phyloP scores from a whole-genome alignment of 2,888 invertebrate genomes.

The Yponomeuta plumbellus region DNA sequence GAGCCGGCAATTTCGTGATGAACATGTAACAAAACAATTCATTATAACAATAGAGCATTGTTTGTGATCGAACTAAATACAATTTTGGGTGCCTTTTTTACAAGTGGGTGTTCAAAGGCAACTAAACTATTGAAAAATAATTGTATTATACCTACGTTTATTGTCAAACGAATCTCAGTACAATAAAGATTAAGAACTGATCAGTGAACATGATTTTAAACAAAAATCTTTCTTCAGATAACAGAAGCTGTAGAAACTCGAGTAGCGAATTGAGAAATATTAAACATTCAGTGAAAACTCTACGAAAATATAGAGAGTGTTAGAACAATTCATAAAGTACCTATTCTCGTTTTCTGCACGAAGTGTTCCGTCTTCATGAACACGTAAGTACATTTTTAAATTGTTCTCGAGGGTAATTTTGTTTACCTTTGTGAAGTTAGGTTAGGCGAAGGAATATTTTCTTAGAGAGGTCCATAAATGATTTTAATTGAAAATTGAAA shows the following conservation, averaged over 20 bases:
- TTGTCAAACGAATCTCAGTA: not conserved
- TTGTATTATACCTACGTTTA: not conserved
- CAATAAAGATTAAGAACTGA: not conserved
- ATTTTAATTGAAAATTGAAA: too few species aligned
- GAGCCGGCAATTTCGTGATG: conserved; percentile 51
- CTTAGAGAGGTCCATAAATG: too few species aligned
- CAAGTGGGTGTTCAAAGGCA: conserved; percentile 39
- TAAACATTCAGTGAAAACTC: not conserved
- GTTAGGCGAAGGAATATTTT: conserved; percentile 4
- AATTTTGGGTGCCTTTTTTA: conserved; percentile 24
- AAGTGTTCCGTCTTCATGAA: conserved; percentile 24
- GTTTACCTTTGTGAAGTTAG: conserved; percentile 23
- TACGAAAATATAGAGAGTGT: not conserved
- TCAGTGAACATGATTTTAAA: not conserved
- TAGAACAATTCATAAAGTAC: conserved; percentile 3
- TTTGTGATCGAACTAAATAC: conserved; percentile 48
- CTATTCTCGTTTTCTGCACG: conserved; percentile 13
- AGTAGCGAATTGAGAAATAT: not conserved
- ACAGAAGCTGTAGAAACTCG: not conserved
- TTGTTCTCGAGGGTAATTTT: conserved; percentile 21
- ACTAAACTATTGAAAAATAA: conserved; percentile 30
- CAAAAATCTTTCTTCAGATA: not conserved
- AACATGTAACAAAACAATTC: conserved; percentile 60
- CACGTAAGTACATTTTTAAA: conserved; percentile 29
- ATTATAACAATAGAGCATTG: conserved; percentile 65